Base-by-base conservation (phyloP, 2,888 invertebrate genomes). In the Atethmia centrago region DNA sequence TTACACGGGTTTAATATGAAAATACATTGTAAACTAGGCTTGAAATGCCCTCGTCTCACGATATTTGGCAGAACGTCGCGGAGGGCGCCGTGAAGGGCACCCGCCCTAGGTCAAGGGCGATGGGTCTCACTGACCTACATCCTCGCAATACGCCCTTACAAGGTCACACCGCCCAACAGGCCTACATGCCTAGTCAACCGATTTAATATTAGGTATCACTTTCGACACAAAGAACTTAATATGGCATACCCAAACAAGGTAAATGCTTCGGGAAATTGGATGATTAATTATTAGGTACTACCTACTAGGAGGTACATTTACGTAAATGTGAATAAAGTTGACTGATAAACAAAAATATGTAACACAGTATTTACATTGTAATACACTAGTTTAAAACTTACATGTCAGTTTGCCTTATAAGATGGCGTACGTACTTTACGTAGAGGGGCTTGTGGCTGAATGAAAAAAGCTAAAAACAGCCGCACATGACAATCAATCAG, bases 81-180 rank as follows among this genome's bases (percentile, higher is more conserved):
- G 88, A 88, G 91, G 92, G 89, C 92, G 89, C 79, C 87, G 80
- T 87, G 92, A 92, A 94, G 94, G 94, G 93, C 93, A 90, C 89
- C 92, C 85, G 89, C 86, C 92, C 92, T 93, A 92, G 95, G 95
- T 95, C 96, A 95, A 95, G 96, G 96, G 93, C 93, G 87, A 74
- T 86, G 90, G 85, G 91, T 90, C 92, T 92, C 89, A 90, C 92
- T 95, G 95, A 94, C 95, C 95, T 95, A 95, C 93, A 95, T 95
- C 88, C 87, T 89, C 88, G 87, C 88, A 92, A 93, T 92, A 89
- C 91, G 91, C 92, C 92, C 91, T 91, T 80, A 84, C 90, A 92
- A 94, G 93, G 94, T 93, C 89, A 86, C 85, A 71, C 68, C 80
- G 85, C 80, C 85, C 83, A 85, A 83, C 86, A 89, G 89, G 83